Evolutionary conservation across 2,888 invertebrate species (phyloP), one percentile per base, ranked within the genome.

Genomic region (Watsonalla cultraria): DNA sequence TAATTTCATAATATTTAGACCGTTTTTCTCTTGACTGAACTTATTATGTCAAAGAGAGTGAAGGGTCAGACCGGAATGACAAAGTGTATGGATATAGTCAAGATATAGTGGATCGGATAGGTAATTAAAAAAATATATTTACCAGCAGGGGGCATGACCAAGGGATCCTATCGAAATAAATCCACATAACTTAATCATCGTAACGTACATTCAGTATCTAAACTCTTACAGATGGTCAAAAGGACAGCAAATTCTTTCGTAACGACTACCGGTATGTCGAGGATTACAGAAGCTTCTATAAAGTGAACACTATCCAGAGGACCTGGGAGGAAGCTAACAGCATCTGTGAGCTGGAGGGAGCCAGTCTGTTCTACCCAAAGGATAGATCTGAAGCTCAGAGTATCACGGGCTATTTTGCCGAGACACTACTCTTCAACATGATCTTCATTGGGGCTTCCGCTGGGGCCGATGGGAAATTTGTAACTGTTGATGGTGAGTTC

Each of bases 261-360:
- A 58, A 59, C 37, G 70, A 68, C 51, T 70, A 70, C 53, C 59
- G 51, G 14, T 66, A 56, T 52, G 47, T 62, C 11, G 53, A 56
- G 9, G 55, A 63, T 2, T 51, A 48, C 5, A 50, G 55, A n/a
- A 56, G 57, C 5, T 68, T 64, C 45, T 65, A 65, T 52, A 70
- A 68, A 55, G 56, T 67, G 13, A 66, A 67, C 33, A 65, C 60
- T 7, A 47, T 59, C n/a, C 51, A 52, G 7, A 53, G 48, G 34
- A 64, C 56, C 5, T 70, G 68, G 51, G 45, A 34, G 46, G 51
- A 45, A 45, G 51, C 51, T n/a, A 51, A 51, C 0, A 11, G 6
- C 9, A 46, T 51, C 5, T 51, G 51, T 35, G 46, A 52, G 7
- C 42, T 59, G 51, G 68, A 68, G 54, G 66, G 66, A 1, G 68